A percentile compares a stretch with the other conserved stretches of the same genome.
These are phyloP conservation scores for Mus spretus DNA, from an alignment of 2,797 vertebrate genomes.

Conservation along the genomic window DNA sequence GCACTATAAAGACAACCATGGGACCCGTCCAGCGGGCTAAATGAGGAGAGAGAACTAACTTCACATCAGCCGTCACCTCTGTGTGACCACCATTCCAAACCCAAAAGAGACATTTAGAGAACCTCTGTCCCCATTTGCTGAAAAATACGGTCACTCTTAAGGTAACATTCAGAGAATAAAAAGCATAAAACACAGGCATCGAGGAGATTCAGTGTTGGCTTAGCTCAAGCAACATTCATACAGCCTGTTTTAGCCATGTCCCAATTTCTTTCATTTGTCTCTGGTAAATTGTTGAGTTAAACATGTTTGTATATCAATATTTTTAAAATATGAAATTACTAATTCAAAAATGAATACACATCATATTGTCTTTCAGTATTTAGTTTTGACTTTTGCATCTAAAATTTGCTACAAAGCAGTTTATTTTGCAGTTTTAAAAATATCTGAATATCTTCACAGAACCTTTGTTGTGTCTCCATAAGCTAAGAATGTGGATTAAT, in stretches of 20 bases:
- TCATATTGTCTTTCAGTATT: neutral
- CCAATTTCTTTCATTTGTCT: slow-evolving; percentile 22
- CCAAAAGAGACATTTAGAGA: neutral
- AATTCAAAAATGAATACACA: slow-evolving; percentile 17
- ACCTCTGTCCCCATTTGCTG: slow-evolving; percentile 16
- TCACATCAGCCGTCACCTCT: neutral
- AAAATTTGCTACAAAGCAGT: neutral
- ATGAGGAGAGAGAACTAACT: neutral
- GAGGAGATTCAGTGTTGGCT: neutral
- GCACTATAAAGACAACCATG: neutral
- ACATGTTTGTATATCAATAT: slow-evolving; percentile 17
- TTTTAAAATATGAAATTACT: neutral
- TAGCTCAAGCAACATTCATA: neutral
- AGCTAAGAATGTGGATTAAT: neutral
- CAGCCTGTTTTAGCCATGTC: neutral
- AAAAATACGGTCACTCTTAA: slow-evolving; percentile 48
- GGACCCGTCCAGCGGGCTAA: neutral
- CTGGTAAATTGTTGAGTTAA: slow-evolving; percentile 4
- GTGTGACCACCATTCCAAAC: neutral
- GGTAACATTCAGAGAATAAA: slow-evolving; percentile 3
- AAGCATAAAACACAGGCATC: neutral
- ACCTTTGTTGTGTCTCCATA: neutral
- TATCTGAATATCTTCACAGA: neutral
- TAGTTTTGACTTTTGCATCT: neutral
- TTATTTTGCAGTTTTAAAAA: neutral